Conservation (phyloP, 1,140 invertebrate species). For the Branchinecta lindahli region DNA sequence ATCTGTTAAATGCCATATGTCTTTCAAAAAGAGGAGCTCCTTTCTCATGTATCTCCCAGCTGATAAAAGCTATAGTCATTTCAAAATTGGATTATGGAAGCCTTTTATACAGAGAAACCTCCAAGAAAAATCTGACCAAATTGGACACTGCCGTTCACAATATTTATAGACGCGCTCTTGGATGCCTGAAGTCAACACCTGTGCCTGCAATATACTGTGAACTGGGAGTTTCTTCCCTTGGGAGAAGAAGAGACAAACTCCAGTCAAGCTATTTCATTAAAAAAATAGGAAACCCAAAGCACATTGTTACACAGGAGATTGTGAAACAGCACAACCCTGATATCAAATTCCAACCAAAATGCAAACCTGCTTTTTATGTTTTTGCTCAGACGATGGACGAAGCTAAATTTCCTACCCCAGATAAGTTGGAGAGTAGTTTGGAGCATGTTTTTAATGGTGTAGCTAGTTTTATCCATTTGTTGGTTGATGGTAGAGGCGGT, state of each 20-base stretch:
- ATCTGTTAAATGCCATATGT: neutral
- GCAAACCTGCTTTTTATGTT: neutral
- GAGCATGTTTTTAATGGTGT: neutral
- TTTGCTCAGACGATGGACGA: neutral
- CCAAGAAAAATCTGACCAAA: neutral
- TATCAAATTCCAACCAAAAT: neutral
- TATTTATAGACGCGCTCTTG: neutral
- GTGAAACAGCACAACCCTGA: neutral
- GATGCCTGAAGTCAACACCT: neutral
- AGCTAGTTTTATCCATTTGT: neutral
- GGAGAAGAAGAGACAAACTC: neutral
- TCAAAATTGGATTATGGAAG: neutral
- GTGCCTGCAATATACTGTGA: neutral
- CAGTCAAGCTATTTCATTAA: neutral
- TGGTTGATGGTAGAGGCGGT: neutral
- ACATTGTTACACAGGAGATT: neutral
- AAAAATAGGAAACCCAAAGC: neutral
- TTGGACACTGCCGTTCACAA: neutral
- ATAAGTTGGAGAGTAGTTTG: neutral
- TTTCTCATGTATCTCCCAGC: neutral
- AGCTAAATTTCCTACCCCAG: neutral
- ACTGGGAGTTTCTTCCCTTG: neutral
- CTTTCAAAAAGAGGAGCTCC: slow-evolving; percentile 5
- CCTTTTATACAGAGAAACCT: neutral
- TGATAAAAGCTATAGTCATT: neutral